phyloP scores from a whole-genome alignment of 1,140 invertebrate genomes.

The Bombus huntii region DNA sequence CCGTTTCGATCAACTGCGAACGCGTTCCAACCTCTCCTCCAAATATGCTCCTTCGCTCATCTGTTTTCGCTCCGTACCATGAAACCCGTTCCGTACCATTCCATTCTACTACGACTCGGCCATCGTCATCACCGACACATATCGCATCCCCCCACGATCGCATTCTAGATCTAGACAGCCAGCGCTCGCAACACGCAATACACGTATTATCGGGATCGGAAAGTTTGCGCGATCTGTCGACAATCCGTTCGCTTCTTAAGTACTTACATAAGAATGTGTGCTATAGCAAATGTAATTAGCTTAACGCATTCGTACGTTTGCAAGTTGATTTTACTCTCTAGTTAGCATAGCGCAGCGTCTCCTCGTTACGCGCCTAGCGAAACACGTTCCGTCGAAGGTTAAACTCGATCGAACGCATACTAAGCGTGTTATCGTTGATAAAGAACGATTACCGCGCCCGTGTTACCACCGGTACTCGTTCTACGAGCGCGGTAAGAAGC shows the following conservation, averaged over 20 bases:
- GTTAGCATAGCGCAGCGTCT: slow-evolving; percentile 61
- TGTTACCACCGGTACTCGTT: not conserved
- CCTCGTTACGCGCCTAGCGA: slow-evolving; percentile 57
- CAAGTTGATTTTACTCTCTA: slow-evolving; percentile 65
- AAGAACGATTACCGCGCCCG: not conserved
- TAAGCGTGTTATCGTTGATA: not conserved
- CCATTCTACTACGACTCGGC: too few species aligned
- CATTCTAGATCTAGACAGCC: not conserved
- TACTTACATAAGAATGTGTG: slow-evolving; percentile 65
- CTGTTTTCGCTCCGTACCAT: not conserved
- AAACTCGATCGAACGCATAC: not conserved
- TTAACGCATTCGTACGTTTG: slow-evolving; percentile 55
- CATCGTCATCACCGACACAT: not conserved
- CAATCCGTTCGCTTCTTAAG: slow-evolving; percentile 59
- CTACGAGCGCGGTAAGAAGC: not conserved
- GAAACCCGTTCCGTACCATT: too few species aligned
- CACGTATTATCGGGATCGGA: slow-evolving; percentile 2
- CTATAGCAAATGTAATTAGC: slow-evolving; percentile 57
- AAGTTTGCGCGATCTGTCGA: not conserved
- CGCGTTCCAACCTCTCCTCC: not conserved
- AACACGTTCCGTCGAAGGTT: not conserved
- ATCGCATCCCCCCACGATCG: too few species aligned
- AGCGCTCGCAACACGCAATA: not conserved
- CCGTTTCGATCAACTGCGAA: not conserved
- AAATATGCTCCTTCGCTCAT: not conserved